Evolutionary conservation across 2,113 vertebrate species (phyloP).

Genomic region (Pluvialis apricaria): DNA sequence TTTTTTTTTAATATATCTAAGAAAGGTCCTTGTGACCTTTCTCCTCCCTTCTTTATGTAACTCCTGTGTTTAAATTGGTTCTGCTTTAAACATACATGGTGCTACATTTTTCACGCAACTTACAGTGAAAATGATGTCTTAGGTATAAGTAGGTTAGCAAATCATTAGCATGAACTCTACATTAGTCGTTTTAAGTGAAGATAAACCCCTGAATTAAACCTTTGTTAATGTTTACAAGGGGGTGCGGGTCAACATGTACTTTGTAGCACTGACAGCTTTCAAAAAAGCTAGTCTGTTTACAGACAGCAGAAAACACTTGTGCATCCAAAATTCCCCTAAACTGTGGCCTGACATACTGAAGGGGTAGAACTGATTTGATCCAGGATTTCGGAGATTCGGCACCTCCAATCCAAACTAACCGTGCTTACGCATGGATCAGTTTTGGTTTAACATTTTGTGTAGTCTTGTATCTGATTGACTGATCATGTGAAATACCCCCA

Average conservation of each 20-base stretch:
- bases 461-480: neutral
- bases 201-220: neutral
- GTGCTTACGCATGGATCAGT: rapidly evolving
- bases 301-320: neutral
- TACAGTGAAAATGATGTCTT: neutral
- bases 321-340: neutral
- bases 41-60: neutral
- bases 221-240: neutral
- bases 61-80: neutral
- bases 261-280: neutral
- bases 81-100: neutral
- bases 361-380: neutral
- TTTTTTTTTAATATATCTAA: neutral
- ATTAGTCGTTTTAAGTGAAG: neutral
- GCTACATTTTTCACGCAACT: neutral
- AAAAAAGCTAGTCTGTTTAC: neutral
- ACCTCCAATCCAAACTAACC: neutral
- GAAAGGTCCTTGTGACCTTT: neutral
- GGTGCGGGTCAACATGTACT: neutral
- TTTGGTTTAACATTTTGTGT: neutral
- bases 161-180: neutral
- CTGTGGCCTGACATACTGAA: neutral
- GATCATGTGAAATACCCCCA: no score
- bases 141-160: neutral
- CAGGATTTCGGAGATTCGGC: neutral